These are phyloP conservation scores for Ceratosolen solmsi DNA, from an alignment of 1,140 invertebrate genomes.

Conservation along the genomic window DNA sequence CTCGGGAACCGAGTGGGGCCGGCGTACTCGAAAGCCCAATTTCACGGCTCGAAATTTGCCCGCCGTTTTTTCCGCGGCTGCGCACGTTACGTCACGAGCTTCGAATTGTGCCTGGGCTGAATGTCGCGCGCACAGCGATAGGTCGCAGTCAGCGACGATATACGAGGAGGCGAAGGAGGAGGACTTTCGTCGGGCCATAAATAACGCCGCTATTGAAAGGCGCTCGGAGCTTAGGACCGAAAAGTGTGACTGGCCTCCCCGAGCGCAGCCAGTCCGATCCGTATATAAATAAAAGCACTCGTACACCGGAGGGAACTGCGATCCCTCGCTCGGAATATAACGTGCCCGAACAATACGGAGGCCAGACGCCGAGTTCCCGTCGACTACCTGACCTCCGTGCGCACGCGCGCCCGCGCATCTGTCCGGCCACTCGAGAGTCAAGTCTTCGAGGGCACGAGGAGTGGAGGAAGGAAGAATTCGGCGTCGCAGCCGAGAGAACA, in stretches of 20 bases:
- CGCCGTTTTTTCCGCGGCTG: too few species aligned
- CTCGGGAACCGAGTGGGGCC: too few species aligned
- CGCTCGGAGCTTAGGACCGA: neutral
- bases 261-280: slow-evolving; percentile 3
- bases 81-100: too few species aligned
- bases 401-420: slow-evolving; percentile 16
- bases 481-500: neutral
- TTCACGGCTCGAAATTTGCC: neutral
- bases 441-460: neutral
- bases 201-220: slow-evolving; percentile 23
- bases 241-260: slow-evolving; percentile 20
- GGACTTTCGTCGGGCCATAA: slow-evolving; percentile 17
- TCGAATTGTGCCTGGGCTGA: too few species aligned
- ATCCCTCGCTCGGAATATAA: slow-evolving; percentile 10
- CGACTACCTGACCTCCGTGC: slow-evolving; percentile 2
- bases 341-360: slow-evolving; percentile 10
- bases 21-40: neutral
- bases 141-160: too few species aligned
- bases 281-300: neutral
- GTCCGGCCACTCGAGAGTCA: neutral
- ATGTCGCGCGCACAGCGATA: too few species aligned
- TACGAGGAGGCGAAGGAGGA: neutral
- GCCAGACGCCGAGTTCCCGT: neutral
- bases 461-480: neutral
- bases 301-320: neutral